phyloP scores from a whole-genome alignment of 2,797 vertebrate genomes.

The Muraenolepis orangiensis region DNA sequence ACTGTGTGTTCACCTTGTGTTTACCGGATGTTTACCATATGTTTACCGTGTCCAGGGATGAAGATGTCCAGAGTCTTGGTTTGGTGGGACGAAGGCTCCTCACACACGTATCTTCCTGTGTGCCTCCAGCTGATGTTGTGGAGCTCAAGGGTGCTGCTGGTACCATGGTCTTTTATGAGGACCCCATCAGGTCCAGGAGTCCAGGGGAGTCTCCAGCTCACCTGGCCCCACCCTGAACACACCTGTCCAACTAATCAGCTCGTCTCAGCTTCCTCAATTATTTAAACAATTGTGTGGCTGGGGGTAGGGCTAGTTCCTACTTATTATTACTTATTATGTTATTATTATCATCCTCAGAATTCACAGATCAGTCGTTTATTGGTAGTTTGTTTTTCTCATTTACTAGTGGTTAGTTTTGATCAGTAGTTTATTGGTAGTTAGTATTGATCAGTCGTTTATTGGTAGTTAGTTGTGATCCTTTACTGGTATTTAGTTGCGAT shows the following conservation, averaged over 20 bases:
- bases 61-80: conserved; percentile 77
- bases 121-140: conserved; percentile 72
- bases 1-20: too few relatives aligned
- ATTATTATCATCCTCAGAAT: too few relatives aligned
- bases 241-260: conserved; percentile 32
- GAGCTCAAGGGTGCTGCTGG: conserved; percentile 73
- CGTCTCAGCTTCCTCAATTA: background rate
- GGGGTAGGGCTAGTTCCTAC: background rate
- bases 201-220: conserved; percentile 74
- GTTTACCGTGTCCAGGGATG: conserved; percentile 84
- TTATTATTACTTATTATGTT: too few relatives aligned
- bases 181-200: conserved; percentile 29
- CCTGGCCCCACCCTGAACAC: conserved; percentile 70
- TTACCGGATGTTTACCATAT: background rate
- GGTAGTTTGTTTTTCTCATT: too few relatives aligned
- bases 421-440: too few relatives aligned
- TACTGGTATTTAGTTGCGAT: too few relatives aligned
- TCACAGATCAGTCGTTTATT: too few relatives aligned
- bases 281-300: too few relatives aligned
- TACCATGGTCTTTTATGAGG: conserved; percentile 51
- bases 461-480: too few relatives aligned
- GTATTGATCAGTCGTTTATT: too few relatives aligned
- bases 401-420: too few relatives aligned
- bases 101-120: conserved; percentile 81
- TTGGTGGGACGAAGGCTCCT: conserved; percentile 56